Base-by-base conservation (phyloP, 1,140 invertebrate genomes). In the Drosophila melanica region DNA sequence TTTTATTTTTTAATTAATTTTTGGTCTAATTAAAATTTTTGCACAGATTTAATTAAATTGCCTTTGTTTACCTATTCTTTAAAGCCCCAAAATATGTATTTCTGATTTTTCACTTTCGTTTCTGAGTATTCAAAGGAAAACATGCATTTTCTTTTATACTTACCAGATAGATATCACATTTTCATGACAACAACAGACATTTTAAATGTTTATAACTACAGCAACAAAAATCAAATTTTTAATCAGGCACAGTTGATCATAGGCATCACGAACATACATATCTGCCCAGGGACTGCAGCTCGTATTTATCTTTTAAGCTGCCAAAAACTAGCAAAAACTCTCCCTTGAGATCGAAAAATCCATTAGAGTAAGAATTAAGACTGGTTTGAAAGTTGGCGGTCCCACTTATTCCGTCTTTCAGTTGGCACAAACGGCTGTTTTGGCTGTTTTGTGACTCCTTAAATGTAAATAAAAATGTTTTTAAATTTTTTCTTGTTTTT, bases 281-380 rank as follows among this genome's bases (percentile, higher is more conserved):
- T 27, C 10, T n/a, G 4, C 65, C 65, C 16, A 60, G 35, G 9
- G 54, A 51, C 23, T 45, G 50, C 0, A 60, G 27, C 8, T 20
- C 35, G 14, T 27, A 59, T 12, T 44, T 51, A 4, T 68, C 47
- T 4, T 60, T 10, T 20, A 23, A 14, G 20, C 47, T 47, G 16
- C 39, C 48, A 6, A 68, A 8, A 8, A 54, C 65, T 11, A 68
- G 20, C 39, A 37, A 68, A n/a, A 68, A 42, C 9, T 58, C 54
- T 11, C 35, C 54, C 9, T 42, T 48, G 35, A 8, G 20, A 9
- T 33, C 11, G 23, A 35, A 45, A 35, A 58, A 59, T 9, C 65
- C 65, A 2, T 44, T 37, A 1, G 9, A 9, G 35, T 59, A 67
- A 1, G 27, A 4, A 0, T 11, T 7, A 0, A 42, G 39, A 9